Conservation (phyloP, 92 coral and sea anemone species). For the Desmophyllum pertusum region DNA sequence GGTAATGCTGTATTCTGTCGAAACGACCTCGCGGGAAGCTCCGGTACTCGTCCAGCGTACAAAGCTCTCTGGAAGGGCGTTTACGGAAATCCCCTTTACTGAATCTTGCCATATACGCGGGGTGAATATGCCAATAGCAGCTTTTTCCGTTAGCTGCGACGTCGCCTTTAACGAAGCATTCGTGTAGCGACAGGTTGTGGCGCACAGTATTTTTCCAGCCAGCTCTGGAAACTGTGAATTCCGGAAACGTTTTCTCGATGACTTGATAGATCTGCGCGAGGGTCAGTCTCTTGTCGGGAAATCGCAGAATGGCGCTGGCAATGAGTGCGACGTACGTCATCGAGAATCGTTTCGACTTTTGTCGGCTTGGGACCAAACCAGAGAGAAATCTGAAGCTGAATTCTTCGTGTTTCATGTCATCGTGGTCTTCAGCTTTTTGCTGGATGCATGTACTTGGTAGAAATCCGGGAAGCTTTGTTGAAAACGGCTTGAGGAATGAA, state of each 20-base stretch:
- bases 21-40: not conserved
- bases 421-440: not conserved
- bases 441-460: not conserved
- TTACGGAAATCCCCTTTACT: conserved; percentile 73
- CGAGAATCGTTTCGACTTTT: conserved; percentile 46
- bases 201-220: conserved; percentile 99
- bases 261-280: conserved; percentile 76
- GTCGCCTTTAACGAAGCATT: conserved; percentile 88
- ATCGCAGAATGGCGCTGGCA: conserved; percentile 74
- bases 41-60: conserved; percentile 4
- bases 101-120: conserved; percentile 68
- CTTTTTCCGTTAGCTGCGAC: conserved; percentile 70
- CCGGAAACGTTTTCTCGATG: conserved; percentile 70
- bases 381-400: not conserved
- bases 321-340: conserved; percentile 83
- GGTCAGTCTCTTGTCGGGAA: conserved; percentile 65
- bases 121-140: conserved; percentile 84
- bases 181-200: conserved; percentile 87
- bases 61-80: conserved; percentile 47
- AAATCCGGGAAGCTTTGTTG: conserved; percentile 19
- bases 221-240: conserved; percentile 68
- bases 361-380: conserved; percentile 9
- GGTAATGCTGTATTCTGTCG: conserved; percentile 5
- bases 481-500: not conserved
- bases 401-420: conserved; percentile 5